Evolutionary conservation across 2,113 vertebrate genomes (phyloP).

Genomic region (Nycticorax nycticorax): DNA sequence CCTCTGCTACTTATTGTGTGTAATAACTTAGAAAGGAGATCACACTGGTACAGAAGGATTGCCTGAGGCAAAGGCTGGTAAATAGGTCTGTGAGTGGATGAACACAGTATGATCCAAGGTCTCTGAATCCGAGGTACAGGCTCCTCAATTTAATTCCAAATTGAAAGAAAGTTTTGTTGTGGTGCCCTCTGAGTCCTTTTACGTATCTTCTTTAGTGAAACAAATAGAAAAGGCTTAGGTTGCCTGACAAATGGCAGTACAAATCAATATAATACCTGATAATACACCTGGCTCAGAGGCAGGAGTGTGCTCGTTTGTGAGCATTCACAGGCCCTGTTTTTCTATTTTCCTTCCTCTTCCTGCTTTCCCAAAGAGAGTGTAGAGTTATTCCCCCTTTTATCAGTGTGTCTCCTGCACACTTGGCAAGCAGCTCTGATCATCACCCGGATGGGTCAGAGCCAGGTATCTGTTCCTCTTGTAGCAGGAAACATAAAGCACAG

Average conservation of each 20-base stretch:
- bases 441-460: not conserved
- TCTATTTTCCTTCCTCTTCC: not conserved
- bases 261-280: not conserved
- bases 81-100: not conserved
- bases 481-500: not conserved
- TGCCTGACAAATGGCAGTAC: not conserved
- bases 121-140: not conserved
- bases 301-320: not conserved
- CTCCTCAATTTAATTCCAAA: not conserved
- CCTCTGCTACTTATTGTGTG: not conserved
- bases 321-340: not conserved
- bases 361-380: not conserved
- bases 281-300: not conserved
- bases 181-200: not conserved
- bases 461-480: not conserved
- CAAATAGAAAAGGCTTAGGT: not conserved
- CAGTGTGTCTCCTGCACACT: not conserved
- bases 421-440: not conserved
- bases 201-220: not conserved
- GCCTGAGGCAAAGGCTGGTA: not conserved
- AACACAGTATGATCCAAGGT: not conserved
- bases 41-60: not conserved
- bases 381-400: not conserved
- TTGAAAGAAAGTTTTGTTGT: not conserved
- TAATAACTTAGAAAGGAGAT: not conserved